A percentile compares a stretch with the other conserved stretches of the same genome.
These are phyloP conservation scores for Gambusia affinis DNA, from an alignment of 2,113 vertebrate genomes.

Conservation along the genomic window DNA sequence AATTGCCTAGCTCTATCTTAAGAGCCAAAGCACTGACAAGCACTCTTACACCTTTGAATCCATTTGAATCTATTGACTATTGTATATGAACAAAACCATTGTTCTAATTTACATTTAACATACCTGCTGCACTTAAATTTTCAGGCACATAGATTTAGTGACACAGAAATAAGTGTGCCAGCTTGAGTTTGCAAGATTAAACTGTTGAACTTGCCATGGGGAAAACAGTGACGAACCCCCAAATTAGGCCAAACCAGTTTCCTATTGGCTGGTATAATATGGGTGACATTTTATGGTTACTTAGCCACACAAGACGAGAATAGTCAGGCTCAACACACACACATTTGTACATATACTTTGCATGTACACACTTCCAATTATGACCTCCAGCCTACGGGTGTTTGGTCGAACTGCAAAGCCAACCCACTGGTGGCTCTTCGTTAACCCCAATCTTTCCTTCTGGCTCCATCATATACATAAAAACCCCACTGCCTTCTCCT, in stretches of 20 bases:
- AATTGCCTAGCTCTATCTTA: constrained; percentile 11
- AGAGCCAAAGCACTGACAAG: constrained; percentile 21
- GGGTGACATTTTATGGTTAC: constrained; percentile 38
- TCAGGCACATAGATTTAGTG: not conserved
- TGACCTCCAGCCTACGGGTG: constrained; percentile 51
- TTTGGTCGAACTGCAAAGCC: constrained; percentile 30
- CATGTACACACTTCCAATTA: constrained; percentile 23
- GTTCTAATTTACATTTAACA: constrained; percentile 21
- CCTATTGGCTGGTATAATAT: constrained; percentile 32
- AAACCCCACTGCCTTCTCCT: constrained; percentile 22
- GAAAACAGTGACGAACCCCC: constrained; percentile 34
- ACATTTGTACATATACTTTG: constrained; percentile 1
- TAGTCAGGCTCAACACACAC: constrained; percentile 20
- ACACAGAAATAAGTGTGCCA: not conserved
- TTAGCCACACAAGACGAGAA: constrained; percentile 25
- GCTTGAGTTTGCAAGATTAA: not conserved
- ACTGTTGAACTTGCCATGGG: not conserved
- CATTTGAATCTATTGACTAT: constrained; percentile 10
- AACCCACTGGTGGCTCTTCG: constrained; percentile 54
- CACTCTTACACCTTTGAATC: constrained; percentile 23
- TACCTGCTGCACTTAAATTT: constrained; percentile 34
- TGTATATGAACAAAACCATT: constrained; percentile 27
- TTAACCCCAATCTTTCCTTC: constrained; percentile 29
- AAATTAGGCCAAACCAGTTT: constrained; percentile 65
- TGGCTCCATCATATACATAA: constrained; percentile 29